Conservation (phyloP, 2,113 vertebrate species). For the Scomber scombrus region DNA sequence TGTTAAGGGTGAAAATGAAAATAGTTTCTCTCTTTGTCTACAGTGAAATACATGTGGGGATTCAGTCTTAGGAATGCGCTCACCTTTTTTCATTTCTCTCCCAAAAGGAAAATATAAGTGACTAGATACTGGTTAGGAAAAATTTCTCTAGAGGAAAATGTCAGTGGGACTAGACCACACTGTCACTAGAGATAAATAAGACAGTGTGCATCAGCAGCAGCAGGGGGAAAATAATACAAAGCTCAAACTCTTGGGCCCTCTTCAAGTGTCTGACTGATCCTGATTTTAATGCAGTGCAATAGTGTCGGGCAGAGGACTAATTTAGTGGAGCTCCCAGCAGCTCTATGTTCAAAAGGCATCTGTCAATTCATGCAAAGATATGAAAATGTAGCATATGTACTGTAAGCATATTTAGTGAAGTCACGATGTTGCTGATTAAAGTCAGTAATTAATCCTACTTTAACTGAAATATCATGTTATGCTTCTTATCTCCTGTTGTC, state of each 20-base stretch:
- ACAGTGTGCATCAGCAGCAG: slow-evolving; percentile 50
- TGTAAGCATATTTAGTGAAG: slow-evolving; percentile 38
- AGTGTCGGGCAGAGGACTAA: slow-evolving; percentile 49
- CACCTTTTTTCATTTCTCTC: slow-evolving; percentile 53
- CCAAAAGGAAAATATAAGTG: slow-evolving; percentile 44
- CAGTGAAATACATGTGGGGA: slow-evolving; percentile 56
- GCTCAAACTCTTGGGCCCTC: slow-evolving; percentile 31
- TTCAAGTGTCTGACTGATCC: slow-evolving; percentile 56
- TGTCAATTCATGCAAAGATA: slow-evolving; percentile 46
- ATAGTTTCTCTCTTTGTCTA: slow-evolving; percentile 56
- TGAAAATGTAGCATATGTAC: slow-evolving; percentile 47
- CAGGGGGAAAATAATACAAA: slow-evolving; percentile 19
- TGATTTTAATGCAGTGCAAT: slow-evolving; percentile 64
- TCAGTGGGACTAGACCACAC: slow-evolving; percentile 41
- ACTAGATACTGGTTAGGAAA: slow-evolving; percentile 58
- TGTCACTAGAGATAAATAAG: slow-evolving; percentile 47
- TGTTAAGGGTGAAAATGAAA: slow-evolving; percentile 61
- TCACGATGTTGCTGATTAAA: slow-evolving; percentile 30
- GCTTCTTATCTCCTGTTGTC: slow-evolving; percentile 9
- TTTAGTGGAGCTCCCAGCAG: slow-evolving; percentile 53
- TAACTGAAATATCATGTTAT: slow-evolving; percentile 18
- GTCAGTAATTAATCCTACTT: slow-evolving; percentile 17
- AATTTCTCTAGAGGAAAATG: slow-evolving; percentile 60
- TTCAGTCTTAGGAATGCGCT: slow-evolving; percentile 48
- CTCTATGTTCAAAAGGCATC: slow-evolving; percentile 53